Base-by-base conservation (phyloP, 1,140 invertebrate species). In the Panonychus citri region DNA sequence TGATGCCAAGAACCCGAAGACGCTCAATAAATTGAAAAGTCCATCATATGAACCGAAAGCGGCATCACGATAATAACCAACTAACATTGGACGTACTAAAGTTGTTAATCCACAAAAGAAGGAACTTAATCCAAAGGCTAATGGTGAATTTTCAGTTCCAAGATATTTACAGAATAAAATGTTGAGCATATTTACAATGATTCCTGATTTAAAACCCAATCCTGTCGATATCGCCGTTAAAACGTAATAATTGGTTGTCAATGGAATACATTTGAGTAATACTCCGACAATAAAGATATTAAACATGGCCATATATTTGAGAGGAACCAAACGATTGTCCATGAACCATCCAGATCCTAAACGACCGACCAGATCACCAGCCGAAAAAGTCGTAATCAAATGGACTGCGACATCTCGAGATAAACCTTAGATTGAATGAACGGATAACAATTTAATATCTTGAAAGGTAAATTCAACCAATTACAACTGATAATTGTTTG, bases 81-180 rank as follows among this genome's bases (percentile, higher is more conserved):
- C 40, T 10, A 55, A 26, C 17, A 30, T 48, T n/a, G 54, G 54
- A 10, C 54, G 19, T 19, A 27, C 7, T 19, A 55, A n/a, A 19
- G 54, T 55, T 26, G 43, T 19, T 17, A 55, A 48, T 2, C 54
- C 54, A 19, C 54, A 55, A 27, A 55, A 48, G 40, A 55, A 55
- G 10, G 40, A 43, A 17, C 34, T 42, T 10, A 55, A 30, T 2
- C 54, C 54, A 30, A 55, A 46, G 15, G 39, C 39, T 13, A 55
- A 19, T 19, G 53, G 39, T 17, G 53, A 15, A 26, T 54, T 40
- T n/a, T 54, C 24, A 17, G 53, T 39, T 54, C 34, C 39, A 26
- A 55, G 21, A 55, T 55, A 55, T 46, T 48, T 46, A 21, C 54
- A 55, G 25, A 55, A 55, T 30, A 43, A n/a, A 19, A 30, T 28